These are phyloP conservation scores for Hartigia nigra DNA, from an alignment of 2,888 invertebrate species.

Conservation along the genomic window DNA sequence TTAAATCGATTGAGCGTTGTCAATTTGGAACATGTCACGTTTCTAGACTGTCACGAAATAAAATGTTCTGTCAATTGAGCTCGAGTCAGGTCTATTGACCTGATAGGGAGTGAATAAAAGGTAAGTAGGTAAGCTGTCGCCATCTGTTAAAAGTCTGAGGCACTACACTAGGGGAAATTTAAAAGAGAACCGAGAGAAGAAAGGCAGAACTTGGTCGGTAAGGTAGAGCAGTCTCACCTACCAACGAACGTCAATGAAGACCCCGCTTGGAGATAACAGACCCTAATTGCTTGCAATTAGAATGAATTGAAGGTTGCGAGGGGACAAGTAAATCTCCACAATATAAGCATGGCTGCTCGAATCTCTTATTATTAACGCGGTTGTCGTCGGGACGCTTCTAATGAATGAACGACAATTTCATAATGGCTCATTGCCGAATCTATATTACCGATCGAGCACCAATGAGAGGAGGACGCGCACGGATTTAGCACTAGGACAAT, in stretches of 20 bases:
- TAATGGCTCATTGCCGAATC: slow-evolving; percentile 1
- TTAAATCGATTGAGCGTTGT: background rate
- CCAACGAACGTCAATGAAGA: background rate
- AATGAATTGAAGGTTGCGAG: slow-evolving; percentile 49
- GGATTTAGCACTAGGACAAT: slow-evolving; percentile 42
- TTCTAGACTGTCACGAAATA: background rate
- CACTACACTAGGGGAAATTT: background rate
- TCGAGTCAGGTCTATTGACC: background rate
- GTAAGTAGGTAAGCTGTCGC: background rate
- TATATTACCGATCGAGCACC: slow-evolving; percentile 28
- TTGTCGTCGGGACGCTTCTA: background rate
- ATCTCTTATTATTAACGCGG: background rate
- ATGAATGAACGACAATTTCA: background rate
- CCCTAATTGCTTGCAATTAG: slow-evolving; percentile 52
- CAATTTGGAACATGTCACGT: background rate
- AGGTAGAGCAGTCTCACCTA: background rate
- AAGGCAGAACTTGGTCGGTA: background rate
- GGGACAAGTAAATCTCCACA: slow-evolving; percentile 33
- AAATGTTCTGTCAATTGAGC: background rate
- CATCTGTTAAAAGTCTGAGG: background rate
- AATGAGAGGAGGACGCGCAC: slow-evolving; percentile 26
- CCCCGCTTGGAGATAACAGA: background rate
- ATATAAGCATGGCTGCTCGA: background rate
- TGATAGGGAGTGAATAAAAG: background rate
- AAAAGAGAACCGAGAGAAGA: background rate